phyloP scores from a whole-genome alignment of 2,888 invertebrate species.

The Netelia virgata region DNA sequence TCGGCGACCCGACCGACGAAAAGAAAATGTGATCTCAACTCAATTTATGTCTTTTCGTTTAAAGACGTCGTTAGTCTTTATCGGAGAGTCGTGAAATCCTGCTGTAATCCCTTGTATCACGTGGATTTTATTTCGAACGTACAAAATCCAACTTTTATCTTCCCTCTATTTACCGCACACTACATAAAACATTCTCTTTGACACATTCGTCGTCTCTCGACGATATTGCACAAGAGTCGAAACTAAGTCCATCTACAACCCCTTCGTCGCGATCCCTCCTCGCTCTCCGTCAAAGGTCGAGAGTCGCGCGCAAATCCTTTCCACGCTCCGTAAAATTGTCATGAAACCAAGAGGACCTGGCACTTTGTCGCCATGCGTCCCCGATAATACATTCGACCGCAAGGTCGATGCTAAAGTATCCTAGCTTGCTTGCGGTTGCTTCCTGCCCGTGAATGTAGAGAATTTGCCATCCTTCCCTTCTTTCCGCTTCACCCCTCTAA shows the following conservation, averaged over 20 bases:
- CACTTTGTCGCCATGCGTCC: conserved; percentile 27
- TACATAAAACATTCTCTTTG: not conserved
- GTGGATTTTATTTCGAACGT: no score
- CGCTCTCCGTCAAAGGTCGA: not conserved
- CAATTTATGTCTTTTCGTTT: conserved; percentile 9
- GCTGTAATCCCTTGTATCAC: no score
- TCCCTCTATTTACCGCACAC: no score
- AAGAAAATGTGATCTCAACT: not conserved
- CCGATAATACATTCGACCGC: conserved; percentile 59
- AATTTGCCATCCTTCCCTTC: conserved; percentile 25
- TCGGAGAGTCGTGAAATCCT: no score
- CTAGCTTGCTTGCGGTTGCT: conserved; percentile 34
- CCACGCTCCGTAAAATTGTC: conserved; percentile 51
- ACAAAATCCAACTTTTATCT: no score
- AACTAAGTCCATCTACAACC: not conserved
- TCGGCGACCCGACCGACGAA: conserved; percentile 48
- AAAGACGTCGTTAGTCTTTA: not conserved
- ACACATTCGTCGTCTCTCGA: conserved; percentile 11
- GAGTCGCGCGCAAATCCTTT: conserved; percentile 30
- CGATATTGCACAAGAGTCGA: conserved; percentile 29
- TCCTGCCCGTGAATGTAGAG: conserved; percentile 11
- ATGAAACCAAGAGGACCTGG: conserved; percentile 42
- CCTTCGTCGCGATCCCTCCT: conserved; percentile 5
- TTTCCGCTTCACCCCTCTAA: no score
- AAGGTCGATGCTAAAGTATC: conserved; percentile 59